Evolutionary conservation across 2,888 invertebrate genomes (phyloP), one percentile per base, ranked within the genome.

Genomic region (Cheilosia grossa): DNA sequence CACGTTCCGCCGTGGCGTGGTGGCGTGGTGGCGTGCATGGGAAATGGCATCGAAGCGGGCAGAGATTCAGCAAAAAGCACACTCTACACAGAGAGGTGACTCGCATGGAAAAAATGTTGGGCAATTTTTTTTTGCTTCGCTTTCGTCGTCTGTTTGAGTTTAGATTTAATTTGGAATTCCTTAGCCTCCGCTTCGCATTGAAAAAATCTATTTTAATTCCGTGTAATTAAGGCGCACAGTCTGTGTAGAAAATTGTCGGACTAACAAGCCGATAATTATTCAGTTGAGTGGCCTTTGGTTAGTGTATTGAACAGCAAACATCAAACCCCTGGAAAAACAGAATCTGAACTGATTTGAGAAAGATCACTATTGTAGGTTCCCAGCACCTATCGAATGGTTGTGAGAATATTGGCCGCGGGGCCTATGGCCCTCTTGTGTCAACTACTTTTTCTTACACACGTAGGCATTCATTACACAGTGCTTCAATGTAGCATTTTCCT

Each of bases 11-110:
- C 27, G 79, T 47, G 51, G 51, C 21, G 51, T 51, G 1, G 21
- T 21, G 21, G 21, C 21, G n/a, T n/a, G 56, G 63, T 79, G 79
- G 58, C 53, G 74, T 83, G 64, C 74, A 83, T 83, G 79, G 79
- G 74, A 83, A 82, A 64, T 64, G 74, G 53, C 73, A 79, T 53
- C 58, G 63, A 40, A 17, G 51, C 53, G 58, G 44, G 51, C 21
- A 49, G 33, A 64, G 33, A 70, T 61, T 72, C 17, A 63, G 79
- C 56, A 59, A 74, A 82, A 40, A 51, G 21, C 51, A 54, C 54
- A n/a, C 51, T 56, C 56, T 37, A 69, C 67, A 56, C 67, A 61
- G 37, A 54, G 27, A 58, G 56, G 49, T 81, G 75, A 82, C 69
- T 75, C 81, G 67, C 44, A 17, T 40, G 40, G 33, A 63, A 82